A percentile compares a stretch with the other conserved stretches of the same genome.
Evolutionary conservation across 2,888 invertebrate genomes (phyloP).

Genomic region (Spodoptera picta): DNA sequence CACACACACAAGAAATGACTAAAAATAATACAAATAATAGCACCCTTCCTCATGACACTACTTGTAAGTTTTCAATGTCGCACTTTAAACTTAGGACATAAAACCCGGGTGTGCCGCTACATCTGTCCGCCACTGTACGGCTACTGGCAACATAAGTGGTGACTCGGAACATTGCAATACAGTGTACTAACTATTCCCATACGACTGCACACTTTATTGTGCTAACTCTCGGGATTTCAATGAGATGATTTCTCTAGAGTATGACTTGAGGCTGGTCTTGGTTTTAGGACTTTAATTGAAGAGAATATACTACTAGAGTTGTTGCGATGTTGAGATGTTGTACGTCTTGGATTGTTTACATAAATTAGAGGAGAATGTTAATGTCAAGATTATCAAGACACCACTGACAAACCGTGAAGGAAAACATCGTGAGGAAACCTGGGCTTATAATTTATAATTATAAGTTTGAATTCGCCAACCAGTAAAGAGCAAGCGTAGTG

Average conservation of each 20-base stretch:
- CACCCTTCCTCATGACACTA: slow-evolving; percentile 2
- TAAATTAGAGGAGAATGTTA: too few relatives aligned
- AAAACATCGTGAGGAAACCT: too few relatives aligned
- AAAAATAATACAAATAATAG: not conserved
- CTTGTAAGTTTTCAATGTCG: slow-evolving; percentile 30
- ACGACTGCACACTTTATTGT: slow-evolving; percentile 45
- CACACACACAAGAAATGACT: not conserved
- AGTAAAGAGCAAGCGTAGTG: too few relatives aligned
- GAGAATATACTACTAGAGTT: slow-evolving; percentile 13
- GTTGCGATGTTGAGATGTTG: not conserved
- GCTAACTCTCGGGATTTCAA: slow-evolving; percentile 39
- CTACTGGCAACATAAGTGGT: slow-evolving; percentile 49
- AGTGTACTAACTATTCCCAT: slow-evolving; percentile 59
- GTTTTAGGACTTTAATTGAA: slow-evolving; percentile 31
- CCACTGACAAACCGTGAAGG: too few relatives aligned
- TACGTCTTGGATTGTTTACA: too few relatives aligned
- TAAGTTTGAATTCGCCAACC: too few relatives aligned
- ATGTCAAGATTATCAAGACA: too few relatives aligned
- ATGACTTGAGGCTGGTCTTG: slow-evolving; percentile 22
- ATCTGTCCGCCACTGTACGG: slow-evolving; percentile 32
- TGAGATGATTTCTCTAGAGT: slow-evolving; percentile 54
- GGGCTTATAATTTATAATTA: too few relatives aligned
- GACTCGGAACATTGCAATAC: slow-evolving; percentile 49
- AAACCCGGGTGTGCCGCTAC: slow-evolving; percentile 25
- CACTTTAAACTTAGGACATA: slow-evolving; percentile 37